phyloP scores from a whole-genome alignment of 30 jellyfish, hydroid and myxozoan species.

The Turritopsis dohrnii region DNA sequence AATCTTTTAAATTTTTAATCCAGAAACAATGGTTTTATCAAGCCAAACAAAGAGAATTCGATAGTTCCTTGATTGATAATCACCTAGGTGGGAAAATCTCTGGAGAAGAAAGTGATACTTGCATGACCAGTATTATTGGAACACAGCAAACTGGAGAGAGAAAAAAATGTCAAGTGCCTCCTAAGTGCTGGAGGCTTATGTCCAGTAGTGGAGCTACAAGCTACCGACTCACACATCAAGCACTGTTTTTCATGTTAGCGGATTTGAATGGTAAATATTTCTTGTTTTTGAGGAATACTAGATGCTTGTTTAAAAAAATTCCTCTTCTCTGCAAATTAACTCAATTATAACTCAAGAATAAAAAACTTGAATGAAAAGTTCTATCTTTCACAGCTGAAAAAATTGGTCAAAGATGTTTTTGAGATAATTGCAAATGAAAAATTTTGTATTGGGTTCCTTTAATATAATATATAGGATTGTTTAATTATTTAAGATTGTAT shows the following conservation, averaged over 20 bases:
- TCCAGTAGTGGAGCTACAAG: conserved; percentile 48
- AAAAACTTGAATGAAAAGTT: too few relatives aligned
- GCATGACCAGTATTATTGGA: conserved; percentile 69
- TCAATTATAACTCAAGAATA: too few relatives aligned
- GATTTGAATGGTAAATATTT: not conserved
- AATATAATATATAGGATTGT: too few relatives aligned
- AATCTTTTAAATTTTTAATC: not conserved
- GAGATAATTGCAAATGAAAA: too few relatives aligned
- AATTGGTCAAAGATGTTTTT: too few relatives aligned
- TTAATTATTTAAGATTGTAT: too few relatives aligned
- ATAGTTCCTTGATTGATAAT: not conserved
- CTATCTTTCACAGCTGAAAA: too few relatives aligned
- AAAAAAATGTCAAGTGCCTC: conserved; percentile 36
- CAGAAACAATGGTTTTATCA: conserved; percentile 27
- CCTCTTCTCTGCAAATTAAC: too few relatives aligned
- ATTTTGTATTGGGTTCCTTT: too few relatives aligned
- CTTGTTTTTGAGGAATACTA: not conserved
- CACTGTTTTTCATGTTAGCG: conserved; percentile 47
- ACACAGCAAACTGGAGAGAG: conserved; percentile 22
- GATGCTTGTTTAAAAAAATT: too few relatives aligned
- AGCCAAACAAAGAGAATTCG: conserved; percentile 17
- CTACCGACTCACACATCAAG: conserved; percentile 68
- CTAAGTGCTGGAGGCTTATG: conserved; percentile 65
- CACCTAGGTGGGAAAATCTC: conserved; percentile 33
- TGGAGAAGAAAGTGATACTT: conserved; percentile 53